Percentiles rank a stretch among this genome's conserved stretches.
Conservation (phyloP, 2,113 vertebrate species). For the Amphiprion percula region DNA sequence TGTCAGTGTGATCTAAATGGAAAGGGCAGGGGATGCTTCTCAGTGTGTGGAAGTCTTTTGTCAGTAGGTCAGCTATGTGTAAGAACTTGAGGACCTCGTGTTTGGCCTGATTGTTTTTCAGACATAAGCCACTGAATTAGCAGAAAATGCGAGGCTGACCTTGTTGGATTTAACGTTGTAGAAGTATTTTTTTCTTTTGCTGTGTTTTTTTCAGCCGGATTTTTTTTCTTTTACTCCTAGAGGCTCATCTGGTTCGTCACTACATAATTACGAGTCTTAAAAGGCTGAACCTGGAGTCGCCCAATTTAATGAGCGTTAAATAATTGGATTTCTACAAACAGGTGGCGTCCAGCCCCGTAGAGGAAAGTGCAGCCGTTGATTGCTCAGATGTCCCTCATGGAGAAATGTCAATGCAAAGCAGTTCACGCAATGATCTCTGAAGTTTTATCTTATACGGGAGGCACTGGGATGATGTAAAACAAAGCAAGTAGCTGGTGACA, state of each 20-base stretch:
- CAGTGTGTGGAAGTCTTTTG: neutral
- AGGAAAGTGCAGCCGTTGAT: slow-evolving; percentile 14
- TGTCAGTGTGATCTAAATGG: neutral
- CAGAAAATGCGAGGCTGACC: neutral
- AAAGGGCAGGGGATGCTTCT: neutral
- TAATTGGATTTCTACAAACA: slow-evolving; percentile 39
- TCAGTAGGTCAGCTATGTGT: neutral
- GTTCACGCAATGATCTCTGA: neutral
- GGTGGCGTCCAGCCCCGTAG: slow-evolving; percentile 19
- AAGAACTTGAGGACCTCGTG: neutral
- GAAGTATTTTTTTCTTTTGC: neutral
- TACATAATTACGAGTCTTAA: slow-evolving; percentile 27
- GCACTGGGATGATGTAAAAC: too few species aligned
- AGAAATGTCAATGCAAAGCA: neutral
- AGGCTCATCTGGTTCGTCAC: slow-evolving; percentile 25
- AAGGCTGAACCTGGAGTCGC: neutral
- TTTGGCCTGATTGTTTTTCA: slow-evolving; percentile 23
- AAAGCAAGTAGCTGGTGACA: too few species aligned
- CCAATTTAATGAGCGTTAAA: slow-evolving; percentile 28
- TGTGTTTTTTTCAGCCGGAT: neutral
- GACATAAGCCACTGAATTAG: slow-evolving; percentile 12
- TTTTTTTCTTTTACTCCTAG: neutral
- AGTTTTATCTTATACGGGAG: neutral
- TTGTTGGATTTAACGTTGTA: slow-evolving; percentile 5
- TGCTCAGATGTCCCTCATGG: slow-evolving; percentile 1